Conservation (phyloP, 2,797 vertebrate genomes). For the Pipistrellus kuhlii region DNA sequence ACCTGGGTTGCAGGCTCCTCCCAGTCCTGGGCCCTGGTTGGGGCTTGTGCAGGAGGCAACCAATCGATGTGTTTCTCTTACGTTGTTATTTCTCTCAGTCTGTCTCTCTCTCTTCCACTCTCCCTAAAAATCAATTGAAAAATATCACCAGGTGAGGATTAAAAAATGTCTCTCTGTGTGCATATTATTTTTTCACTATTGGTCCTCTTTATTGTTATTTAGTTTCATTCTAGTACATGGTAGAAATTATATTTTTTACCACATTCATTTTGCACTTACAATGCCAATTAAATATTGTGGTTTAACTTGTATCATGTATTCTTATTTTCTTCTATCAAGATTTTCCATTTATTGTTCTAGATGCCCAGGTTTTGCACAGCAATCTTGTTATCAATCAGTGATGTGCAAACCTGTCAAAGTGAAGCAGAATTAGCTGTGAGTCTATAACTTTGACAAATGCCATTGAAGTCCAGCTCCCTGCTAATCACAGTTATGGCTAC, state of each 20-base stretch:
- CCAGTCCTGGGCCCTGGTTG: too few relatives aligned
- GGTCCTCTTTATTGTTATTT: background rate
- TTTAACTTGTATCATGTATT: constrained; percentile 47
- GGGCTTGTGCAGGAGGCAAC: too few relatives aligned
- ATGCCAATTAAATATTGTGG: constrained; percentile 48
- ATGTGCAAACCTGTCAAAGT: constrained; percentile 59
- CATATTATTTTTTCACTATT: background rate
- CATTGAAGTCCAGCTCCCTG: constrained; percentile 3
- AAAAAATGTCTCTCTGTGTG: too few relatives aligned
- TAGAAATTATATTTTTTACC: background rate
- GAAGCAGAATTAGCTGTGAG: constrained; percentile 66
- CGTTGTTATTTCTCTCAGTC: too few relatives aligned
- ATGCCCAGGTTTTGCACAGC: constrained; percentile 56
- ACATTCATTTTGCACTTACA: constrained; percentile 40
- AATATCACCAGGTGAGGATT: too few relatives aligned
- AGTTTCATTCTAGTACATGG: background rate
- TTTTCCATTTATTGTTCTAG: constrained; percentile 60
- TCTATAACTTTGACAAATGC: constrained; percentile 66
- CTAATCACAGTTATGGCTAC: constrained; percentile 64
- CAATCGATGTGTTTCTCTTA: too few relatives aligned
- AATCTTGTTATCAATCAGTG: constrained; percentile 65
- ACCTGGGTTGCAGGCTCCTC: too few relatives aligned
- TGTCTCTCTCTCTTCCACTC: too few relatives aligned
- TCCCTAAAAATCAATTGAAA: too few relatives aligned
- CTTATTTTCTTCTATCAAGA: constrained; percentile 33